These are phyloP conservation scores for Pterocles gutturalis DNA, from an alignment of 2,113 vertebrate genomes.

Conservation along the genomic window DNA sequence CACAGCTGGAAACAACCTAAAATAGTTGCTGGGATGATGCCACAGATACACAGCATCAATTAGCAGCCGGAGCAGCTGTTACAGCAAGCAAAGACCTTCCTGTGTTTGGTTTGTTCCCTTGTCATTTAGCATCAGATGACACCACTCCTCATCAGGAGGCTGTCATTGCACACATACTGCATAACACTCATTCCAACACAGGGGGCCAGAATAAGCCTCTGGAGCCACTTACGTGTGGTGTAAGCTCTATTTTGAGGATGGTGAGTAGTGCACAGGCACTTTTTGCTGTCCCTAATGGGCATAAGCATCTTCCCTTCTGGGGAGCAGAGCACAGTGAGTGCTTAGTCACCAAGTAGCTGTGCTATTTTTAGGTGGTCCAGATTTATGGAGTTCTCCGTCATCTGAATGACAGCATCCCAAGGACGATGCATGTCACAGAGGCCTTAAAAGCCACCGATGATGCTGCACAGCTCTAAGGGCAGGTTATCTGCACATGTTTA, in stretches of 20 bases:
- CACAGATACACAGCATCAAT: slow-evolving; percentile 64
- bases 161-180: not conserved
- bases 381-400: not conserved
- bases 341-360: not conserved
- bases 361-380: not conserved
- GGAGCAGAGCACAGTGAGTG: not conserved
- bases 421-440: not conserved
- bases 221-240: not conserved
- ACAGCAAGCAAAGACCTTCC: slow-evolving; percentile 58
- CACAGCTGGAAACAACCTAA: slow-evolving; percentile 70
- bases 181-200: not conserved
- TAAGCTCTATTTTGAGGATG: slow-evolving; percentile 24
- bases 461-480: not conserved
- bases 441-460: not conserved
- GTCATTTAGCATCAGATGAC: slow-evolving; percentile 55
- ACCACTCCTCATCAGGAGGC: slow-evolving; percentile 37
- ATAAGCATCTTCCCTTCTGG: not conserved
- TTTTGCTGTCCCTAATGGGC: not conserved
- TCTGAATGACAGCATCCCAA: not conserved
- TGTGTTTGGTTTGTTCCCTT: slow-evolving; percentile 50
- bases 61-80: slow-evolving; percentile 61
- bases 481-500: not conserved
- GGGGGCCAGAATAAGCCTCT: slow-evolving; percentile 1
- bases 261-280: not conserved
- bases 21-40: slow-evolving; percentile 63